These are phyloP conservation scores for Octomys mimax DNA, from an alignment of 2,797 vertebrate genomes.

Conservation along the genomic window DNA sequence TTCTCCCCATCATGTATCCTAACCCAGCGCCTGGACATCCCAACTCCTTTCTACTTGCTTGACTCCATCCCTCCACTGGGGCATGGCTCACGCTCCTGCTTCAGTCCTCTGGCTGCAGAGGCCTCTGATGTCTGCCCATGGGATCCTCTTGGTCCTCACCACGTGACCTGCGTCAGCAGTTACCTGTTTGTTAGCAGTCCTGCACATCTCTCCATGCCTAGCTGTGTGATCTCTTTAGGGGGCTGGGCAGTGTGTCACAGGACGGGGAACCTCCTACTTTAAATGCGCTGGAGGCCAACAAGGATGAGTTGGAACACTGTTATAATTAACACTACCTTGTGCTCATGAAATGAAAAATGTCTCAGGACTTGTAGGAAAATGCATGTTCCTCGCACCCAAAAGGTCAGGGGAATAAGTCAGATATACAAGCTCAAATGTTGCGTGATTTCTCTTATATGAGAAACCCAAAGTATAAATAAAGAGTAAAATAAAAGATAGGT, in stretches of 20 bases:
- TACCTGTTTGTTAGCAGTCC: neutral
- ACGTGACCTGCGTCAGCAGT: neutral
- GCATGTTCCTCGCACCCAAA: neutral
- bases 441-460: neutral
- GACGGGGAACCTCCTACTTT: neutral
- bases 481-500: neutral
- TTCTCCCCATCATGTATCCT: neutral
- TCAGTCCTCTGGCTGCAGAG: neutral
- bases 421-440: neutral
- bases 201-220: neutral
- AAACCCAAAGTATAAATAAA: neutral
- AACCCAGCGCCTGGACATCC: neutral
- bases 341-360: neutral
- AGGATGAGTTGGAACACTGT: neutral
- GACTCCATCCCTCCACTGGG: neutral
- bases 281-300: neutral
- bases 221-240: neutral
- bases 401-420: neutral
- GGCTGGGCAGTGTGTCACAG: neutral
- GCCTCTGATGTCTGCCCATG: neutral
- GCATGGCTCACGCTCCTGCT: neutral
- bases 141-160: neutral
- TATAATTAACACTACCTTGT: neutral
- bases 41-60: neutral
- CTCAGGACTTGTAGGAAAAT: neutral